phyloP scores from a whole-genome alignment of 1,140 invertebrate genomes.

The Cepaea nemoralis region DNA sequence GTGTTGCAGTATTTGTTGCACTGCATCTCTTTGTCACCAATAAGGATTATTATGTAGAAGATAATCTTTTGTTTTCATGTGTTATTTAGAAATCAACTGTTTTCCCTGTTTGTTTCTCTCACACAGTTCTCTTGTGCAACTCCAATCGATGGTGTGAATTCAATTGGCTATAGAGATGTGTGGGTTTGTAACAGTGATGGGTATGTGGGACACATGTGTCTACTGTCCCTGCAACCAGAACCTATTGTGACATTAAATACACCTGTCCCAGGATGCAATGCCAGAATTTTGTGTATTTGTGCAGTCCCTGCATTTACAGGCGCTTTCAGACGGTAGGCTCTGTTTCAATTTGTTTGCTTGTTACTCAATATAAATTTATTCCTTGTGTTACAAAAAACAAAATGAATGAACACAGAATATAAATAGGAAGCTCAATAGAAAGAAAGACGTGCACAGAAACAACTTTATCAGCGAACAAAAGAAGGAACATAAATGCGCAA shows the following conservation, averaged over 20 bases:
- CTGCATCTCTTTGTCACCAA: too few species aligned
- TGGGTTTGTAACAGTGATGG: slow-evolving; percentile 99
- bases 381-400: too few species aligned
- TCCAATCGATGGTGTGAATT: slow-evolving; percentile 79
- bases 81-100: too few species aligned
- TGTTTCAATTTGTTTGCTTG: background rate
- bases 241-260: slow-evolving; percentile 95
- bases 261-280: slow-evolving; percentile 88
- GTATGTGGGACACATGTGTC: slow-evolving; percentile 94
- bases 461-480: too few species aligned
- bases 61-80: too few species aligned
- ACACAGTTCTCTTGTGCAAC: slow-evolving; percentile 90
- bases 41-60: too few species aligned
- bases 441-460: too few species aligned
- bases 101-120: slow-evolving; percentile 38
- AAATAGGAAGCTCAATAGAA: too few species aligned
- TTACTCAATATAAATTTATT: too few species aligned
- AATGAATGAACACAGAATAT: too few species aligned
- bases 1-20: too few species aligned
- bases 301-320: slow-evolving; percentile 81
- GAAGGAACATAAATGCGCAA: too few species aligned
- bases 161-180: slow-evolving; percentile 78
- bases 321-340: slow-evolving; percentile 59
- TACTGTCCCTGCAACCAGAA: slow-evolving; percentile 89
- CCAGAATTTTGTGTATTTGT: slow-evolving; percentile 90